Conservation (phyloP, 2,113 vertebrate species). For the Montifringilla adamsi region DNA sequence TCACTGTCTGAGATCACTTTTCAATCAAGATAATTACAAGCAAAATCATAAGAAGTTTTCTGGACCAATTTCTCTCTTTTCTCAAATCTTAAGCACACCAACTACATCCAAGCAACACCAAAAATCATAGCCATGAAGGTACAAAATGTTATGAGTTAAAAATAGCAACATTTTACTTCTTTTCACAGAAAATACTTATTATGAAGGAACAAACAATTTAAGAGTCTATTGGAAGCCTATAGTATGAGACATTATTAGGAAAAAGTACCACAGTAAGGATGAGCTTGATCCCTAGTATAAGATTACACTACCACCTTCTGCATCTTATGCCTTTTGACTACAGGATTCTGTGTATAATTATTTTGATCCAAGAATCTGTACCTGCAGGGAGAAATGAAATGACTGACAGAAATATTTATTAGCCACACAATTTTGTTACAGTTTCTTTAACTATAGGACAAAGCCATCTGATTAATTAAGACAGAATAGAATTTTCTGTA, state of each 20-base stretch:
- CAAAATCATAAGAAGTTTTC: background rate
- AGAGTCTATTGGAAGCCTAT: background rate
- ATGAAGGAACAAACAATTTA: background rate
- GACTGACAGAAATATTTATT: constrained; percentile 51
- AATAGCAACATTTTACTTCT: background rate
- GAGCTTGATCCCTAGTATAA: background rate
- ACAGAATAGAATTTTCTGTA: constrained; percentile 29
- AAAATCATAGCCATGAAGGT: background rate
- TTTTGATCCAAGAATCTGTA: background rate
- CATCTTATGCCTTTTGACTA: background rate
- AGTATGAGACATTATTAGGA: background rate
- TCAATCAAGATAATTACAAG: background rate
- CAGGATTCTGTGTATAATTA: background rate
- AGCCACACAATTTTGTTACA: background rate
- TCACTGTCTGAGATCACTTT: background rate
- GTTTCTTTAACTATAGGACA: constrained; percentile 18
- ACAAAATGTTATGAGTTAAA: background rate
- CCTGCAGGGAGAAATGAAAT: constrained; percentile 20
- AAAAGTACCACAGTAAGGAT: background rate
- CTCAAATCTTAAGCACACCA: background rate
- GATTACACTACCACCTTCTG: background rate
- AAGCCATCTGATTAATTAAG: constrained; percentile 48
- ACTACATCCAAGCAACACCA: background rate
- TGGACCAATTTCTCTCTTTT: background rate
- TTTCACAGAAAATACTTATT: background rate